Conservation (phyloP, 2,888 invertebrate species). For the Epirrhoe alternata region DNA sequence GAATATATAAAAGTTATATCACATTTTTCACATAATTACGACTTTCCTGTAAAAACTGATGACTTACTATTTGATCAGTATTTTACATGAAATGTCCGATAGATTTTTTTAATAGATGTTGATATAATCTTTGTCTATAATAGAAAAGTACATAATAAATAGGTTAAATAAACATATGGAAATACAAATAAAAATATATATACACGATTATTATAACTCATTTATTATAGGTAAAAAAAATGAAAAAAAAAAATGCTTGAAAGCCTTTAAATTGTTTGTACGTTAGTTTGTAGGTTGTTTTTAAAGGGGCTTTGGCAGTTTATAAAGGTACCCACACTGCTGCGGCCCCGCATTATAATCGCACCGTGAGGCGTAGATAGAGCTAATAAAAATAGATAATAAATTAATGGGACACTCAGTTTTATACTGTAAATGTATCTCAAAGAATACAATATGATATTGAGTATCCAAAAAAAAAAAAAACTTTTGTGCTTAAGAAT, state of each 20-base stretch:
- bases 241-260: slow-evolving; percentile 80
- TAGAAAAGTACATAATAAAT: slow-evolving; percentile 82
- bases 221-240: slow-evolving; percentile 75
- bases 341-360: slow-evolving; percentile 64
- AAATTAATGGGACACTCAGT: slow-evolving; percentile 59
- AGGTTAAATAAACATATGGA: slow-evolving; percentile 75
- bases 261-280: slow-evolving; percentile 82
- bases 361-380: slow-evolving; percentile 80
- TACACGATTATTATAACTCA: slow-evolving; percentile 82
- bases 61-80: slow-evolving; percentile 21
- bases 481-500: slow-evolving; percentile 72
- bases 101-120: slow-evolving; percentile 70
- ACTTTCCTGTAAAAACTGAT: slow-evolving; percentile 48
- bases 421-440: slow-evolving; percentile 44
- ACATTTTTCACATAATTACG: slow-evolving; percentile 55
- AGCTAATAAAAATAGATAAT: slow-evolving; percentile 70
- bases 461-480: slow-evolving; percentile 58
- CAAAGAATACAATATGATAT: slow-evolving; percentile 43
- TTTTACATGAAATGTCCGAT: slow-evolving; percentile 52
- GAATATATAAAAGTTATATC: slow-evolving; percentile 57
- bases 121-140: slow-evolving; percentile 82
- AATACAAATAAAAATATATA: slow-evolving; percentile 85
- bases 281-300: slow-evolving; percentile 74
- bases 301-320: slow-evolving; percentile 63
- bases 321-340: slow-evolving; percentile 72